These are phyloP conservation scores for Pseudomugil gertrudae DNA, from an alignment of 2,797 vertebrate genomes.

Conservation along the genomic window DNA sequence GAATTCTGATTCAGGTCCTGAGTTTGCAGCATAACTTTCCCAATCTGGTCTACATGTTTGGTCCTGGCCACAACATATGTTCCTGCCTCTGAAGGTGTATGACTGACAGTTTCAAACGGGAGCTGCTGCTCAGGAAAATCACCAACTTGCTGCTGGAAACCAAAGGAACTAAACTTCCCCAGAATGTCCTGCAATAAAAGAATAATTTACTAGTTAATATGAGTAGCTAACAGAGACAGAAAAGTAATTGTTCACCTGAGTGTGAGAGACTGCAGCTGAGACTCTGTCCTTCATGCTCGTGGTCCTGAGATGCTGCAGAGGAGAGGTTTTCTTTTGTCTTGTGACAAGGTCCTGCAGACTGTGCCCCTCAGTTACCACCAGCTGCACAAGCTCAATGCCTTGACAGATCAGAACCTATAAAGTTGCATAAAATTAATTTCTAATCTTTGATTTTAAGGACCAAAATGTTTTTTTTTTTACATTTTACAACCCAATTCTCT, in stretches of 20 bases:
- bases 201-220: background rate
- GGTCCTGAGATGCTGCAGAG: constrained; percentile 43
- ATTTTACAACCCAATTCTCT: background rate
- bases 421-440: background rate
- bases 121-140: constrained; percentile 13
- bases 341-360: constrained; percentile 35
- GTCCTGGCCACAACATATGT: constrained; percentile 50
- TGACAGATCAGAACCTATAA: constrained; percentile 40
- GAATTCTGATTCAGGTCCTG: constrained; percentile 25
- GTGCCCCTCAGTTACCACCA: constrained; percentile 25
- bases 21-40: constrained; percentile 18
- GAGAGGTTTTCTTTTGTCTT: constrained; percentile 24
- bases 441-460: background rate
- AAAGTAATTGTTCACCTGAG: constrained; percentile 29
- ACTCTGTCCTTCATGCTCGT: constrained; percentile 20
- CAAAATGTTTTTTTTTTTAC: background rate
- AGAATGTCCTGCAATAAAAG: constrained; percentile 50
- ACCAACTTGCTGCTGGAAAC: constrained; percentile 12
- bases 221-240: background rate
- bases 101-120: background rate
- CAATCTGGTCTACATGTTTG: constrained; percentile 41
- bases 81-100: constrained; percentile 30
- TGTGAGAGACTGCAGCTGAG: constrained; percentile 30
- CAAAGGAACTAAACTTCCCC: constrained; percentile 35
- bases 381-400: constrained; percentile 49